Conservation (phyloP, 2,888 invertebrate genomes). For the Nephrocerus scutellatus region DNA sequence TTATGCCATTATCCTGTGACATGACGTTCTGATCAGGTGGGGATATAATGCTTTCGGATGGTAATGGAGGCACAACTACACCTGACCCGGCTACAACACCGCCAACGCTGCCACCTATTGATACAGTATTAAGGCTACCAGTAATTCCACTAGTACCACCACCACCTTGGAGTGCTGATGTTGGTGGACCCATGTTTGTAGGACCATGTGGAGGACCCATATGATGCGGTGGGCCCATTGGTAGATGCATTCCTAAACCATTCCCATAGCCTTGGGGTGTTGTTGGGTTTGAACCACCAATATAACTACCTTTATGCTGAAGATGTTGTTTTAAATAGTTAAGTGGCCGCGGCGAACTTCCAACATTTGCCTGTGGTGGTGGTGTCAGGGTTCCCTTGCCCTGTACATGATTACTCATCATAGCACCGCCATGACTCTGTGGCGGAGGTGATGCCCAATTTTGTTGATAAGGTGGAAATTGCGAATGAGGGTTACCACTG, state of each 20-base stretch:
- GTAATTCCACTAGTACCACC: slow-evolving; percentile 40
- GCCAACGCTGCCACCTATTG: slow-evolving; percentile 11
- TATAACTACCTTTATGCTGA: slow-evolving; percentile 63
- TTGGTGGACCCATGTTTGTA: slow-evolving; percentile 60
- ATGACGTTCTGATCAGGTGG: slow-evolving; percentile 43
- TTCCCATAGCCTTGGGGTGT: slow-evolving; percentile 54
- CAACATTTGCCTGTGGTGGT: slow-evolving; percentile 48
- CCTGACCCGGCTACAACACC: slow-evolving; percentile 19
- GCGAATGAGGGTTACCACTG: slow-evolving; percentile 47
- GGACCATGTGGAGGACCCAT: slow-evolving; percentile 56
- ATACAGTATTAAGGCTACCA: no score
- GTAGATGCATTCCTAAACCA: slow-evolving; percentile 54
- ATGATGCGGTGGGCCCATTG: slow-evolving; percentile 53
- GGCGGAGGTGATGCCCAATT: slow-evolving; percentile 45
- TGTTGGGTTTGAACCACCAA: slow-evolving; percentile 51
- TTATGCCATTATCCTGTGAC: slow-evolving; percentile 59
- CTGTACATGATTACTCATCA: slow-evolving; percentile 47
- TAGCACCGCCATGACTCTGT: slow-evolving; percentile 33
- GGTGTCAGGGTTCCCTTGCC: slow-evolving; percentile 47
- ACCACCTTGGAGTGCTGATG: slow-evolving; percentile 48
- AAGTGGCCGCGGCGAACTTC: slow-evolving; percentile 52
- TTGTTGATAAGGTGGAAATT: slow-evolving; percentile 47
- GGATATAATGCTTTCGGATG: slow-evolving; percentile 35
- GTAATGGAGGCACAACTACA: slow-evolving; percentile 13
- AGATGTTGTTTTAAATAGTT: slow-evolving; percentile 65